Percentiles rank a stretch among this genome's conserved stretches.
Conservation (phyloP, 1,140 invertebrate species). For the Polyergus mexicanus region DNA sequence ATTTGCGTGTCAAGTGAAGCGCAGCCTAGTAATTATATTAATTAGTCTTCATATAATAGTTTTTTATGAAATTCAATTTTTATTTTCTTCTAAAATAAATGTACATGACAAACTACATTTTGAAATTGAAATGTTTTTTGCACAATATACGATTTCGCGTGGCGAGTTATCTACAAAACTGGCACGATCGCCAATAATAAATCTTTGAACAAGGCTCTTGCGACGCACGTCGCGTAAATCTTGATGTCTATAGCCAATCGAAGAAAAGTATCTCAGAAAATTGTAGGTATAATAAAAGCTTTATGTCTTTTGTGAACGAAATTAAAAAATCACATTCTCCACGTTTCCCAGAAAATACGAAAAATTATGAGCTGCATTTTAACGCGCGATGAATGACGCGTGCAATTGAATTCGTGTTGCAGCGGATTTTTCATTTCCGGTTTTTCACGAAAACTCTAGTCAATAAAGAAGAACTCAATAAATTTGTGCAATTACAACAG, state of each 20-base stretch:
- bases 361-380: constrained; percentile 72
- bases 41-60: background rate
- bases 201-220: constrained; percentile 35
- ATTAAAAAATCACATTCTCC: constrained; percentile 44
- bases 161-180: constrained; percentile 15
- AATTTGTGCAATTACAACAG: background rate
- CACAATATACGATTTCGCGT: background rate
- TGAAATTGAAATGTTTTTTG: background rate
- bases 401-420: constrained; percentile 47
- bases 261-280: constrained; percentile 44
- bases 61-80: background rate
- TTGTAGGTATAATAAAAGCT: constrained; percentile 59
- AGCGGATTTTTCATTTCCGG: constrained; percentile 39
- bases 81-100: background rate
- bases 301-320: constrained; percentile 39
- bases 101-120: background rate
- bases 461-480: no score
- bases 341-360: constrained; percentile 60
- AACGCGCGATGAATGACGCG: constrained; percentile 43
- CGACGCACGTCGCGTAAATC: constrained; percentile 44
- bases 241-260: background rate
- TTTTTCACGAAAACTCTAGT: background rate
- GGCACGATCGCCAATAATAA: constrained; percentile 28
- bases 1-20: constrained; percentile 16
- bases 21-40: background rate